These are phyloP conservation scores for Folsomia manolachei DNA, from an alignment of 2,888 invertebrate genomes.

Conservation along the genomic window DNA sequence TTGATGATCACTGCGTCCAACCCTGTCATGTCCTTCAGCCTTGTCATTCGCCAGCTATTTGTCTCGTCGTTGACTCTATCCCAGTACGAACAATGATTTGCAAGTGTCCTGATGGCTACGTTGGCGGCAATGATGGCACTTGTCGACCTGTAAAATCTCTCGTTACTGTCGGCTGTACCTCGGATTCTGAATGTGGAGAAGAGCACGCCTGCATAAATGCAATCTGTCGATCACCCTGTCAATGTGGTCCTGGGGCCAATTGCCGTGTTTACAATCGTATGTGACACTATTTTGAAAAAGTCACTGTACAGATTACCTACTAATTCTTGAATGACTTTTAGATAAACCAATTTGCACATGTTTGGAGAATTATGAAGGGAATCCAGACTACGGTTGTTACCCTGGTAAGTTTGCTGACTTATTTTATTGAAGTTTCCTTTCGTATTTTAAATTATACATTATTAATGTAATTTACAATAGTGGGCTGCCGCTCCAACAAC, in stretches of 20 bases:
- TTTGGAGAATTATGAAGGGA: constrained; percentile 51
- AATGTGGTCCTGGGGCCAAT: constrained; percentile 66
- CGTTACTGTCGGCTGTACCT: constrained; percentile 66
- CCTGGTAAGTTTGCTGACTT: constrained; percentile 50
- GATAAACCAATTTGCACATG: constrained; percentile 56
- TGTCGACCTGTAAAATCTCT: constrained; percentile 63
- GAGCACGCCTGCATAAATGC: constrained; percentile 81
- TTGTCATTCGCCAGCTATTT: constrained; percentile 74
- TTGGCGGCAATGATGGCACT: constrained; percentile 73
- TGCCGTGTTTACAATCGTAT: constrained; percentile 52
- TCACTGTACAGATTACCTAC: not conserved
- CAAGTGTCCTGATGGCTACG: constrained; percentile 79
- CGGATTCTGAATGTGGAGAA: constrained; percentile 73
- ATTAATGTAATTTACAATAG: too few species aligned
- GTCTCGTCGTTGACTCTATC: constrained; percentile 76
- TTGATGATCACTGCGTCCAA: constrained; percentile 76
- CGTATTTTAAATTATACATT: not conserved
- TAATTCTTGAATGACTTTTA: not conserved
- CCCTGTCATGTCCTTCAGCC: constrained; percentile 76
- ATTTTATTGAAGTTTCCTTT: constrained; percentile 4
- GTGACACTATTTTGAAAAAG: not conserved
- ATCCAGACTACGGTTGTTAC: constrained; percentile 49
- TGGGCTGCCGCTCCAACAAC: constrained; percentile 69
- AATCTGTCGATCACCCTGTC: constrained; percentile 81
- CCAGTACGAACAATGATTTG: constrained; percentile 78